Percentiles rank a stretch among this genome's conserved stretches.
These are phyloP conservation scores for Cecidostiba fungosa DNA, from an alignment of 2,888 invertebrate species.

Conservation along the genomic window DNA sequence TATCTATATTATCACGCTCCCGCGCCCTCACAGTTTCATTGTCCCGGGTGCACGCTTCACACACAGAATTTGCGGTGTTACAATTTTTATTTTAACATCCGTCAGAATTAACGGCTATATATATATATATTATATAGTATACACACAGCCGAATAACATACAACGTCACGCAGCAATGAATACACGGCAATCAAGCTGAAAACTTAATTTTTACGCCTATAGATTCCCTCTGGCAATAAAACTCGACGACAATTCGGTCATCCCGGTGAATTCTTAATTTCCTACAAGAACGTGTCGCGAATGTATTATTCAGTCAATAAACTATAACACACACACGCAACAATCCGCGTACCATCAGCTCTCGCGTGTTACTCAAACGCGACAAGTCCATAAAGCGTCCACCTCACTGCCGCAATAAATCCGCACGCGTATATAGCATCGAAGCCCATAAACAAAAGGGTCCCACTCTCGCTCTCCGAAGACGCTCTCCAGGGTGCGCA, in stretches of 20 bases:
- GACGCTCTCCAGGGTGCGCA: background rate
- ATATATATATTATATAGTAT: too few relatives aligned
- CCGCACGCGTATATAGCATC: background rate
- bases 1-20: background rate
- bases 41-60: background rate
- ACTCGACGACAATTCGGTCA: too few relatives aligned
- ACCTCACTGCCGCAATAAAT: background rate
- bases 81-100: background rate
- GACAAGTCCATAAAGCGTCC: background rate
- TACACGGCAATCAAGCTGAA: too few relatives aligned
- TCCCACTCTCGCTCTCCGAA: background rate
- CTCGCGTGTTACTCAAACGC: background rate
- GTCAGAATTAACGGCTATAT: background rate
- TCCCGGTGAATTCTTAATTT: background rate
- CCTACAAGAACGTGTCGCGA: background rate
- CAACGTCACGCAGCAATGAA: too few relatives aligned
- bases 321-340: background rate
- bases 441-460: constrained; percentile 5
- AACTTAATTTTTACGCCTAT: background rate
- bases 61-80: background rate
- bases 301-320: background rate
- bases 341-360: background rate
- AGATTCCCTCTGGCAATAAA: too few relatives aligned
- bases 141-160: too few relatives aligned
- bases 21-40: background rate